Evolutionary conservation across 2,797 vertebrate species (phyloP).

Genomic region (Xyrichtys novacula): DNA sequence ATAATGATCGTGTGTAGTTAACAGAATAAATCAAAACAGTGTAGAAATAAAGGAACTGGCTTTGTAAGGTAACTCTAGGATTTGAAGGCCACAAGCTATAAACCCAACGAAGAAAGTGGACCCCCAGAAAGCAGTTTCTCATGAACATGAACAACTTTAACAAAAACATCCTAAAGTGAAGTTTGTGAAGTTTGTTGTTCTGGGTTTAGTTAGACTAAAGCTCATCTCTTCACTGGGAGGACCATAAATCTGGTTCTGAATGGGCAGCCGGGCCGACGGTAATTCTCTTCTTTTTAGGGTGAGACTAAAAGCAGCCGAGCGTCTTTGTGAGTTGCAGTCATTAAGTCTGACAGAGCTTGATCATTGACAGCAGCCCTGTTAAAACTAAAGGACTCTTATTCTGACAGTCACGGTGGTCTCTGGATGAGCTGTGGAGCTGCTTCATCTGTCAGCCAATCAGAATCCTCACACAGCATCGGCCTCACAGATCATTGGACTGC

Average conservation of each 20-base stretch:
- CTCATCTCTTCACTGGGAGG: not conserved
- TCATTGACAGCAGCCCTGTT: slow-evolving; percentile 32
- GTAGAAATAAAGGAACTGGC: too few species aligned
- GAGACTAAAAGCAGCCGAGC: slow-evolving; percentile 32
- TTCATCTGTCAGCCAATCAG: slow-evolving; percentile 35
- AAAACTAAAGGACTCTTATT: slow-evolving; percentile 33
- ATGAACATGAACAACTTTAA: too few species aligned
- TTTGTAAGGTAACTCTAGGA: too few species aligned
- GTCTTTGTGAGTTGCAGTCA: slow-evolving; percentile 49
- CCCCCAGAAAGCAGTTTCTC: too few species aligned
- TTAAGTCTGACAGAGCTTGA: slow-evolving; percentile 36
- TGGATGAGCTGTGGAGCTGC: not conserved
- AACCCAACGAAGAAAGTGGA: too few species aligned
- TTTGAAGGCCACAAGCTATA: too few species aligned
- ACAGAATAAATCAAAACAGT: too few species aligned
- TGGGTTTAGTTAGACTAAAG: not conserved
- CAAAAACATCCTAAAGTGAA: not conserved
- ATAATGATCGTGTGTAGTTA: too few species aligned
- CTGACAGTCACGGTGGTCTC: slow-evolving; percentile 46
- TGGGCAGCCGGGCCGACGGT: slow-evolving; percentile 4
- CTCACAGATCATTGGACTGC: slow-evolving; percentile 28
- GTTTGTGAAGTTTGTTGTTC: not conserved
- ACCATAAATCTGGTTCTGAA: slow-evolving; percentile 26
- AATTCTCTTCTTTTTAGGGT: slow-evolving; percentile 28
- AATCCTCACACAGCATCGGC: not conserved